phyloP scores from a whole-genome alignment of 2,797 vertebrate species.

The Cynopterus sphinx region DNA sequence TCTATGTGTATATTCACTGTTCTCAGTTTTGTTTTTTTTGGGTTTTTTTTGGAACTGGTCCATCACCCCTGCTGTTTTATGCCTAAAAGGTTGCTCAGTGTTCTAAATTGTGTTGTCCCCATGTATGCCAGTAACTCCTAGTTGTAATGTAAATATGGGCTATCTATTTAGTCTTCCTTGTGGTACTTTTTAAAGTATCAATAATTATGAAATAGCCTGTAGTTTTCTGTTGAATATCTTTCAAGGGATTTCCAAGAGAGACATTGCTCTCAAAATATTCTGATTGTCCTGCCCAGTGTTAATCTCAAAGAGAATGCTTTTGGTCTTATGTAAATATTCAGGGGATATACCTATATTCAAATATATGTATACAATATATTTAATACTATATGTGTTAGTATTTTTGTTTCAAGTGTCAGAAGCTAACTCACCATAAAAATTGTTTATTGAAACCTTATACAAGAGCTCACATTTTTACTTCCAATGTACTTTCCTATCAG shows the following conservation, averaged over 20 bases:
- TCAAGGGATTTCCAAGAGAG: neutral
- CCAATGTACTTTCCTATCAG: neutral
- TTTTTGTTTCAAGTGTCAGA: neutral
- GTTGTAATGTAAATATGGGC: neutral
- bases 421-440: neutral
- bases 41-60: neutral
- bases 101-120: neutral
- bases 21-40: neutral
- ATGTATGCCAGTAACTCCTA: neutral
- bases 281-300: neutral
- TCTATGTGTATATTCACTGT: neutral
- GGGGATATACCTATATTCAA: neutral
- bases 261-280: neutral
- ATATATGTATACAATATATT: neutral
- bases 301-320: neutral
- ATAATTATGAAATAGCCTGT: neutral
- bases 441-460: neutral
- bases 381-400: neutral
- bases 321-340: neutral
- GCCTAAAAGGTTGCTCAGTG: neutral
- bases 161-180: neutral
- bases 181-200: neutral
- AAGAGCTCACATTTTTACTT: neutral
- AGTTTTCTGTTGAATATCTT: neutral
- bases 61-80: neutral